Base-by-base conservation (phyloP, 2,888 invertebrate species). In the Drosophila birchii region DNA sequence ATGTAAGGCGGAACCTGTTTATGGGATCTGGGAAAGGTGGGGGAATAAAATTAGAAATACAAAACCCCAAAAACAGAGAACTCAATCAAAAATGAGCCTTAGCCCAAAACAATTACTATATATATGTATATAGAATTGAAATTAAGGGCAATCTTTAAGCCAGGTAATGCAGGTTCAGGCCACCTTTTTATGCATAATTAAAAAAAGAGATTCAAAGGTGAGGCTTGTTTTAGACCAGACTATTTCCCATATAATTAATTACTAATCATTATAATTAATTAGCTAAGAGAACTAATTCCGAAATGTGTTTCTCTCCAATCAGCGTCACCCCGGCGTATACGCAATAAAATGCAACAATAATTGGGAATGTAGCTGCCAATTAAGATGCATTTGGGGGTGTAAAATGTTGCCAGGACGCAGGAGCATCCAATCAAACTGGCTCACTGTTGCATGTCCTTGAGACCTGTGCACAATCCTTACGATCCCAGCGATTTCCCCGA, bases 381-480 rank as follows among this genome's bases (percentile, higher is more conserved):
- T 39, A 32, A 38, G 44, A 36, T 58, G 62, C 62, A 63, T 14
- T 8, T 29, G 7, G 29, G 29, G 32, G 16, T 38, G 20, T 45
- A 39, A 57, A 34, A 34, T 41, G 59, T 18, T 32, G 26, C 36
- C 32, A 26, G 45, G 26, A 5, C 16, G n/a, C n/a, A n/a, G n/a
- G n/a, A n/a, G n/a, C n/a, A n/a, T n/a, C n/a, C n/a, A n/a, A n/a
- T n/a, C n/a, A n/a, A 2, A 43, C 34, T 34, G 26, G 61, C 61
- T 41, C 60, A 44, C 38, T 53, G 62, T 39, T 38, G 66, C 61
- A 39, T 62, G 54, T 63, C 39, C 54, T 36, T 41, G 39, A 55
- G 53, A 36, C 23, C 38, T 23, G 51, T 57, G 63, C 23, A 5
- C 56, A 16, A 29, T 18, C 12, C 18, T 1, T 0, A 18, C 49